These are phyloP conservation scores for Eudasyphora cyanicolor DNA, from an alignment of 2,888 invertebrate species.

Conservation along the genomic window DNA sequence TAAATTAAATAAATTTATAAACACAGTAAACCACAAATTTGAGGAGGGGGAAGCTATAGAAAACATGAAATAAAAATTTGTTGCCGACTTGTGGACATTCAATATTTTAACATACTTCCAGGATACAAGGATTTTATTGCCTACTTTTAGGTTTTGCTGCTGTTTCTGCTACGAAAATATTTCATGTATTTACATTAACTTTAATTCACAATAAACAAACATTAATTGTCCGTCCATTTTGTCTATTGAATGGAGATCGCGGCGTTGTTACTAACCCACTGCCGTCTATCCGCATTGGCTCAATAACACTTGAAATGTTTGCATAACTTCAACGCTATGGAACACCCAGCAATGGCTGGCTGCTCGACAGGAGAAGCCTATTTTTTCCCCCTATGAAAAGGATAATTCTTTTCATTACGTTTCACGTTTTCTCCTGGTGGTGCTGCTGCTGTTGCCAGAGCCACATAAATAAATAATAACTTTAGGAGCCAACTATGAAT, in stretches of 20 bases:
- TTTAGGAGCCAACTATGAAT: slow-evolving; percentile 59
- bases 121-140: background rate
- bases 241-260: background rate
- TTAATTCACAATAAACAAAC: slow-evolving; percentile 32
- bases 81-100: background rate
- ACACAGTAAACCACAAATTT: background rate
- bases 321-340: slow-evolving; percentile 46
- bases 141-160: background rate
- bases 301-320: slow-evolving; percentile 56
- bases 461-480: slow-evolving; percentile 64
- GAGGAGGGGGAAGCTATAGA: background rate
- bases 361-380: slow-evolving; percentile 20
- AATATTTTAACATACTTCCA: background rate
- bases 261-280: slow-evolving; percentile 58
- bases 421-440: background rate
- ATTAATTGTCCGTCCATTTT: slow-evolving; percentile 13
- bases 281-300: slow-evolving; percentile 43
- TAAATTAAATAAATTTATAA: slow-evolving; percentile 14
- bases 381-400: slow-evolving; percentile 38
- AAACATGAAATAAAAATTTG: background rate
- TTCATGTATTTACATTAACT: background rate
- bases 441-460: no score
- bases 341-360: background rate
- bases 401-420: slow-evolving; percentile 56
- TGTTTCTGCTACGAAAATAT: background rate